phyloP scores from a whole-genome alignment of 1,140 invertebrate species.

The Drosophila equinoxialis region DNA sequence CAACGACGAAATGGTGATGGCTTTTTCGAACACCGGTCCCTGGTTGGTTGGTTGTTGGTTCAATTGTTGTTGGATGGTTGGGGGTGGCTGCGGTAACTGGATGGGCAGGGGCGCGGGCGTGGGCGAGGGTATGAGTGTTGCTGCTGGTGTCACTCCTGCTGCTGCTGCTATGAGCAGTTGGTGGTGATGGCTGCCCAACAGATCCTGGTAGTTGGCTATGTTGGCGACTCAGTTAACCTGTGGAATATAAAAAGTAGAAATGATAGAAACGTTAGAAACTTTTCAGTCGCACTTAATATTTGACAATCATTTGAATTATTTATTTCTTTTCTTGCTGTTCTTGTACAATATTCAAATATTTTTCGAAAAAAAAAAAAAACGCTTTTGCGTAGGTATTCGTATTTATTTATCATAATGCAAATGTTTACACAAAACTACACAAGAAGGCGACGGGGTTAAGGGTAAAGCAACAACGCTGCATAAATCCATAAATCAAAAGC shows the following conservation, averaged over 20 bases:
- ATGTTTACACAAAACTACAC: slow-evolving; percentile 47
- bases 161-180: slow-evolving; percentile 64
- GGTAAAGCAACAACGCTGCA: slow-evolving; percentile 44
- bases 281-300: slow-evolving; percentile 42
- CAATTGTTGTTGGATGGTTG: slow-evolving; percentile 22
- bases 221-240: slow-evolving; percentile 72
- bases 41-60: slow-evolving; percentile 60
- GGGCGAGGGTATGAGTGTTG: slow-evolving; percentile 56
- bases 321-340: slow-evolving; percentile 25
- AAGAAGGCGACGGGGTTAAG: neutral
- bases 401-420: slow-evolving; percentile 65
- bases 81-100: slow-evolving; percentile 25
- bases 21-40: slow-evolving; percentile 81
- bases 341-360: slow-evolving; percentile 58
- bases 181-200: slow-evolving; percentile 78
- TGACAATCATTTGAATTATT: slow-evolving; percentile 24
- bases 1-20: slow-evolving; percentile 84
- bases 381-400: slow-evolving; percentile 26
- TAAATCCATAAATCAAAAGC: slow-evolving; percentile 73
- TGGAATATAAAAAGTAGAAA: neutral
- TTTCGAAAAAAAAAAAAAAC: too few relatives aligned
- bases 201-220: slow-evolving; percentile 77
- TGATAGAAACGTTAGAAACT: neutral
- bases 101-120: slow-evolving; percentile 25
- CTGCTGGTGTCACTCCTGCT: slow-evolving; percentile 62